Percentiles rank a stretch among this genome's conserved stretches.
phyloP scores from a whole-genome alignment of 2,888 invertebrate species.

The Eilema depressum region DNA sequence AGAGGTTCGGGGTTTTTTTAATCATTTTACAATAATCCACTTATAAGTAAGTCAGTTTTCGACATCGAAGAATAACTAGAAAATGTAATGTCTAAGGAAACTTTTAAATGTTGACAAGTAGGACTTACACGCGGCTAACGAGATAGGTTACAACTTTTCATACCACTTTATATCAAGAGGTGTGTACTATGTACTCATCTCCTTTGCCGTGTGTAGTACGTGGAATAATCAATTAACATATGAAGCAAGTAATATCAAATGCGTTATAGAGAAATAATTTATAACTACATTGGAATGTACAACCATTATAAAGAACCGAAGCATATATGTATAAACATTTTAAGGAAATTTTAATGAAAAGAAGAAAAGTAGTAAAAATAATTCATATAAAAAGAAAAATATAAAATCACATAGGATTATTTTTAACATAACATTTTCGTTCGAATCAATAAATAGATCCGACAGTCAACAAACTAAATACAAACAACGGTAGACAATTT shows the following conservation, averaged over 20 bases:
- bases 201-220: no score
- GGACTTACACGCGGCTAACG: no score
- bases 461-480: slow-evolving; percentile 22
- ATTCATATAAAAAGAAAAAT: background rate
- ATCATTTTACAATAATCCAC: no score
- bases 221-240: background rate
- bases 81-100: no score
- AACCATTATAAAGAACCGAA: background rate
- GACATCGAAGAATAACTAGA: no score
- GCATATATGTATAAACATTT: background rate
- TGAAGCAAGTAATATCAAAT: slow-evolving; percentile 5
- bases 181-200: no score
- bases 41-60: no score
- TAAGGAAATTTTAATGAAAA: background rate
- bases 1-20: no score
- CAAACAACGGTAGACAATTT: slow-evolving; percentile 41
- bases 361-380: background rate
- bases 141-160: no score
- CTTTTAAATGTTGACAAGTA: no score
- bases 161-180: no score
- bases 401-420: background rate
- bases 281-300: slow-evolving; percentile 10
- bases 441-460: slow-evolving; percentile 12
- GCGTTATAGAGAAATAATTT: background rate
- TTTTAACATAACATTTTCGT: slow-evolving; percentile 2